Percentiles rank a stretch among this genome's conserved stretches.
Evolutionary conservation across 2,888 invertebrate species (phyloP).

Genomic region (Catocala nupta): DNA sequence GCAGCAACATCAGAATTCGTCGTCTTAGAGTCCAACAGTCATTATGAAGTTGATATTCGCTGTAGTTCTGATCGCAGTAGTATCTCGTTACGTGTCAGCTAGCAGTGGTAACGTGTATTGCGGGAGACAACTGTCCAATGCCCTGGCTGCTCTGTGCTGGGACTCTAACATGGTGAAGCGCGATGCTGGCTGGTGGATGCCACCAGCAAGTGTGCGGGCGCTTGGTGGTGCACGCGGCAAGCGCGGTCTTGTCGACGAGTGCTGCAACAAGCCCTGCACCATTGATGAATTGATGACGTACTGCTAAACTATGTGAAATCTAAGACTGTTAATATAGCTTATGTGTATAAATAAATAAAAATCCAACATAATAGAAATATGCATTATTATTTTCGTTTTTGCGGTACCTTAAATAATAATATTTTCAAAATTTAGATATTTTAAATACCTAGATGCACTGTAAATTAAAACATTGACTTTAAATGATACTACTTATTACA

Average conservation of each 20-base stretch:
- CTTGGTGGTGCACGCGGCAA: conserved; percentile 34
- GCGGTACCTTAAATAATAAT: too few species aligned
- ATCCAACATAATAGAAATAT: too few species aligned
- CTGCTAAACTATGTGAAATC: conserved; percentile 19
- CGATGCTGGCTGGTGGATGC: conserved; percentile 41
- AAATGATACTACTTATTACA: too few species aligned
- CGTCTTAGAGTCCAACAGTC: not conserved
- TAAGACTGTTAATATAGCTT: too few species aligned
- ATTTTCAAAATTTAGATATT: too few species aligned
- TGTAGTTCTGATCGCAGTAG: not conserved
- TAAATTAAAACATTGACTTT: too few species aligned
- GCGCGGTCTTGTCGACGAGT: conserved; percentile 41
- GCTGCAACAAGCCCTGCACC: conserved; percentile 39
- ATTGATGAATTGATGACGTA: conserved; percentile 35
- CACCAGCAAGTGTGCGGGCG: conserved; percentile 25
- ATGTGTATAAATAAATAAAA: too few species aligned
- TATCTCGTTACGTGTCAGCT: not conserved
- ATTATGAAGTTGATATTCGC: conserved; percentile 32
- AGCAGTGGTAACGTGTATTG: conserved; percentile 1
- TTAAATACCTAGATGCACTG: too few species aligned
- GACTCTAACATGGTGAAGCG: conserved; percentile 24
- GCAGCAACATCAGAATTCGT: too few species aligned
- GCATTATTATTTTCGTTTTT: too few species aligned
- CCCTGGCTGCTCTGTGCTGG: conserved; percentile 21
- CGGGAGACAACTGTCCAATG: conserved; percentile 4